Evolutionary conservation across 2,888 invertebrate genomes (phyloP).

Genomic region (Microctonus aethiopoides): DNA sequence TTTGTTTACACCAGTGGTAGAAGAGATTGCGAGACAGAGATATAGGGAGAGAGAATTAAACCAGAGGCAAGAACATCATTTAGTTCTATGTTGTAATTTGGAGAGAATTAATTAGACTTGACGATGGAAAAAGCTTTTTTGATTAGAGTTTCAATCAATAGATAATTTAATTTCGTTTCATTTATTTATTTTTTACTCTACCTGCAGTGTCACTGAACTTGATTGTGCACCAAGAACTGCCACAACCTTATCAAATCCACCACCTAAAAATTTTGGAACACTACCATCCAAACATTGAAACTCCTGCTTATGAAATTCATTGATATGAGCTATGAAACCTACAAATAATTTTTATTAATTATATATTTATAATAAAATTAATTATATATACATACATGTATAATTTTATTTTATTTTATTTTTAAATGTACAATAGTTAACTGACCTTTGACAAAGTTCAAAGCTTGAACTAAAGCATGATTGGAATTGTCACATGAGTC

Average conservation of each 20-base stretch:
- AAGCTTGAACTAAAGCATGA: constrained; percentile 69
- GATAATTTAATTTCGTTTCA: constrained; percentile 5
- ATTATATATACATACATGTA: background rate
- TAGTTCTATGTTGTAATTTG: no score
- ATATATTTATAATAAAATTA: constrained; percentile 1
- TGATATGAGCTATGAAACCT: constrained; percentile 68
- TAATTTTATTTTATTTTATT: background rate
- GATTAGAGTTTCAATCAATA: background rate
- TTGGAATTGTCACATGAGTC: constrained; percentile 70
- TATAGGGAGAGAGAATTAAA: background rate
- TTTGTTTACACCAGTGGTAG: constrained; percentile 19
- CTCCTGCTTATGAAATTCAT: constrained; percentile 63
- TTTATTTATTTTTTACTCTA: constrained; percentile 38
- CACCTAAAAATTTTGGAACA: constrained; percentile 64
- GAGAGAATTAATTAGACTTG: no score
- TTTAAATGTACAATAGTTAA: background rate
- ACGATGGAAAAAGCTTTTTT: no score
- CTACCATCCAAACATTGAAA: constrained; percentile 67
- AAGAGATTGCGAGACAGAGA: background rate
- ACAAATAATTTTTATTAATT: constrained; percentile 5
- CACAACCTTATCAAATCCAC: constrained; percentile 67
- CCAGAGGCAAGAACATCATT: background rate
- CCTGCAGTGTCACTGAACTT: constrained; percentile 70
- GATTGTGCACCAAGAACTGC: constrained; percentile 70
- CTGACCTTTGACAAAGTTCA: constrained; percentile 69